Percentiles rank a stretch among this genome's conserved stretches.
These are phyloP conservation scores for Edolisoma coerulescens DNA, from an alignment of 2,113 vertebrate species.

Conservation along the genomic window DNA sequence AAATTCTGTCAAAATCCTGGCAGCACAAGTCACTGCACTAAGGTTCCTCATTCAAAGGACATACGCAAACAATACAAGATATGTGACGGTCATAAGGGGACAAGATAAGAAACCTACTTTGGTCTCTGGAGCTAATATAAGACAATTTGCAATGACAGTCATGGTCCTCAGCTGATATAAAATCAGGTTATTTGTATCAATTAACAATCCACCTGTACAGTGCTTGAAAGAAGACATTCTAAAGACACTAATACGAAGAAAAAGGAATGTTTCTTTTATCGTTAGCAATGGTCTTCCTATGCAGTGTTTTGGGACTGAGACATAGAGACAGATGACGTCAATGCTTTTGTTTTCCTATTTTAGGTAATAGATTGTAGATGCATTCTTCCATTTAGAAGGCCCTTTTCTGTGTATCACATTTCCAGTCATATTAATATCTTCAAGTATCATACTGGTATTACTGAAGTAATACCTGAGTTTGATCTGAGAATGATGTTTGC, in stretches of 20 bases:
- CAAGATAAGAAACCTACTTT: neutral
- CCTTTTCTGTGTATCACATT: neutral
- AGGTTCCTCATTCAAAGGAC: neutral
- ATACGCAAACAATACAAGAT: neutral
- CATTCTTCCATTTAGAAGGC: neutral
- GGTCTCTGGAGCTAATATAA: neutral
- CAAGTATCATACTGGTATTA: neutral
- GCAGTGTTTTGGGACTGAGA: neutral
- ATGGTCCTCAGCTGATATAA: neutral
- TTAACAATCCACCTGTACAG: neutral
- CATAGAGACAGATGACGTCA: fast-evolving
- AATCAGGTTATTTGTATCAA: neutral
- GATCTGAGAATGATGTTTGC: neutral
- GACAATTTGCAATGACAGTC: neutral
- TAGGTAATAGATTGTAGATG: neutral
- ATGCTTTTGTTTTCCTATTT: neutral
- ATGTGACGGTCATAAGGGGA: neutral
- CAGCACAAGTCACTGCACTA: neutral
- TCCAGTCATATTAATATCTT: neutral
- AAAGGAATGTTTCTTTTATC: neutral
- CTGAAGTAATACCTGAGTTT: neutral
- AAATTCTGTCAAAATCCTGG: neutral
- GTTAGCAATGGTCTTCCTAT: neutral
- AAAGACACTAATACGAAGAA: neutral
- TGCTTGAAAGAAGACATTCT: neutral